A percentile compares a stretch with the other conserved stretches of the same genome.
phyloP scores from a whole-genome alignment of 2,113 vertebrate species.

The Eublepharis macularius region DNA sequence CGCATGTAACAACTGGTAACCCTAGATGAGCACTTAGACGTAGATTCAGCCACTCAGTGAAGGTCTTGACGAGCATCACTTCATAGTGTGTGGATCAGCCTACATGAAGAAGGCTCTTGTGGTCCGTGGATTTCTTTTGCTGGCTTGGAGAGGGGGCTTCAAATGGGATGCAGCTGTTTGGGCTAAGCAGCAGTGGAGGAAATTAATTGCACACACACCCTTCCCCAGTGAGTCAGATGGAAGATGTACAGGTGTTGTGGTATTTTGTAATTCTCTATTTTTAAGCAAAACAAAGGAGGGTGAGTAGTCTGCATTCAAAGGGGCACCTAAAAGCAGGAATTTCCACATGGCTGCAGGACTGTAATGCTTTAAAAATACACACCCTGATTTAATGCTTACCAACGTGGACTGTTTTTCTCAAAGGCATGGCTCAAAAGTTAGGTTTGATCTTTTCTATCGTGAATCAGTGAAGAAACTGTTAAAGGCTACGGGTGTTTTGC shows the following conservation, averaged over 20 bases:
- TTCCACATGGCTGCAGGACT: slow-evolving; percentile 65
- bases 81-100: too few relatives aligned
- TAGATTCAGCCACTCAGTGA: too few relatives aligned
- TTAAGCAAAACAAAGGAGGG: slow-evolving; percentile 46
- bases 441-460: slow-evolving; percentile 11
- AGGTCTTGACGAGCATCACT: too few relatives aligned
- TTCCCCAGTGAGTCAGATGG: slow-evolving; percentile 63
- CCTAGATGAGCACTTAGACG: too few relatives aligned
- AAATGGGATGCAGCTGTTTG: too few relatives aligned
- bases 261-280: slow-evolving; percentile 26
- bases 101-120: too few relatives aligned
- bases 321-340: slow-evolving; percentile 64
- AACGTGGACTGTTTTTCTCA: slow-evolving; percentile 65
- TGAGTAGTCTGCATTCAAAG: slow-evolving; percentile 56
- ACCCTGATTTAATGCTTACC: slow-evolving; percentile 66
- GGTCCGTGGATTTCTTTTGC: too few relatives aligned
- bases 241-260: slow-evolving; percentile 62
- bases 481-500: neutral
- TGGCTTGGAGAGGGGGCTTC: too few relatives aligned
- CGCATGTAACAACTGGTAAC: too few relatives aligned
- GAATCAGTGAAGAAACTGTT: neutral
- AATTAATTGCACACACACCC: slow-evolving; percentile 46
- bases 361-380: slow-evolving; percentile 61
- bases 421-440: slow-evolving; percentile 42
- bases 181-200: too few relatives aligned